Percentiles rank a stretch among this genome's conserved stretches.
phyloP scores from a whole-genome alignment of 2,113 vertebrate species.

The Lepisosteus oculatus region DNA sequence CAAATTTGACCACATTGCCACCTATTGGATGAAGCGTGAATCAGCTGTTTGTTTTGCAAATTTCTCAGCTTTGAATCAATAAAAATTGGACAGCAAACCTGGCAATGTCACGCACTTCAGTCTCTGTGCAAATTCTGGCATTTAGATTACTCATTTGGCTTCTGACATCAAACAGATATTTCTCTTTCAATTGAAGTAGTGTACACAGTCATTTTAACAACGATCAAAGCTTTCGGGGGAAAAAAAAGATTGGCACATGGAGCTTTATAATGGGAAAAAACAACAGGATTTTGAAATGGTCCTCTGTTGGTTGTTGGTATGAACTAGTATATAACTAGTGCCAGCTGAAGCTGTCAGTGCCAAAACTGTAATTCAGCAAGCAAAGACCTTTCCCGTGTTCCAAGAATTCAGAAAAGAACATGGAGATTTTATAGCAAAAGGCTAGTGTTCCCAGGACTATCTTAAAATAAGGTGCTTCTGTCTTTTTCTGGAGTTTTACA shows the following conservation, averaged over 20 bases:
- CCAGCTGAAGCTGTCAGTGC: not conserved
- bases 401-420: not conserved
- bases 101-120: not conserved
- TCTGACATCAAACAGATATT: not conserved
- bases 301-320: constrained; percentile 5
- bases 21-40: too few species aligned
- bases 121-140: not conserved
- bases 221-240: not conserved
- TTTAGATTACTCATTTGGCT: not conserved
- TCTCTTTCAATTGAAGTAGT: not conserved
- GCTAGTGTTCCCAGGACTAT: not conserved
- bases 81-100: not conserved
- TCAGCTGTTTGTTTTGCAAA: too few species aligned
- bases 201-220: not conserved
- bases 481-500: not conserved
- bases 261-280: not conserved
- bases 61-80: not conserved
- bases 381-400: not conserved
- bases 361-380: constrained; percentile 3
- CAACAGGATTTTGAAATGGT: not conserved
- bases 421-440: not conserved
- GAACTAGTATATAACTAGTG: not conserved
- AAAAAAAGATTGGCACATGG: not conserved
- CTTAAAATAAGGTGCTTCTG: not conserved
- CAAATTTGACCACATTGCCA: too few species aligned